Base-by-base conservation (phyloP, 2,888 invertebrate genomes). In the Clitarchus hookeri region DNA sequence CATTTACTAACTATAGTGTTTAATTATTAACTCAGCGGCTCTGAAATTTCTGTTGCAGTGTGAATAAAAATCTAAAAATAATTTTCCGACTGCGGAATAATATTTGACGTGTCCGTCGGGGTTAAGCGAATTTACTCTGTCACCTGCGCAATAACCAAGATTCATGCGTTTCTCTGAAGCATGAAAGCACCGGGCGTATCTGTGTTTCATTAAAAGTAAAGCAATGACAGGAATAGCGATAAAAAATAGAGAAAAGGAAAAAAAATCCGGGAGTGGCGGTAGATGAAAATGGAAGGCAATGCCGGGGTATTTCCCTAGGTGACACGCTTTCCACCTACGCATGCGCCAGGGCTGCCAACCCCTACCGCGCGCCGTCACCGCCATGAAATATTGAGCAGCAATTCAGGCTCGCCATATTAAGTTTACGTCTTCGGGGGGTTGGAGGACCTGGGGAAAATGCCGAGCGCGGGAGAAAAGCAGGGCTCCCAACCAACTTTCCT, bases 341-440 rank as follows among this genome's bases (percentile, higher is more conserved):
- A 65, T 23, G 65, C 65, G 23, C 23, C 23, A 23, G 65, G 8
- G 65, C 65, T 23, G 16, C 65, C 65, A 65, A 65, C 65, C 65
- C 65, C 65, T n/a, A 8, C 23, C 65, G 65, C 65, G 65, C 65
- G n/a, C 13, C 65, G 8, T 2, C 36, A 8, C 65, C 65, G 65
- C 65, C 48, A 82, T 82, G 82, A 82, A 82, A 82, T 82, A 82
- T 82, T 82, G 82, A 82, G 82, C 82, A 82, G 82, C 82, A 82
- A 82, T 82, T 82, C 82, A 82, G 82, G 44, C 82, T 82, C 82
- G 44, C 82, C 82, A 82, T 82, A 82, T 82, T 82, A 82, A 82
- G 82, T 82, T 82, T 82, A 82, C 27, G 36, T 27, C 44, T 44
- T 36, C 79, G 23, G 27, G 27, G 82, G 82, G 27, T 36, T 36